These are phyloP conservation scores for Martes martes DNA, from an alignment of 2,113 vertebrate species.

Conservation along the genomic window DNA sequence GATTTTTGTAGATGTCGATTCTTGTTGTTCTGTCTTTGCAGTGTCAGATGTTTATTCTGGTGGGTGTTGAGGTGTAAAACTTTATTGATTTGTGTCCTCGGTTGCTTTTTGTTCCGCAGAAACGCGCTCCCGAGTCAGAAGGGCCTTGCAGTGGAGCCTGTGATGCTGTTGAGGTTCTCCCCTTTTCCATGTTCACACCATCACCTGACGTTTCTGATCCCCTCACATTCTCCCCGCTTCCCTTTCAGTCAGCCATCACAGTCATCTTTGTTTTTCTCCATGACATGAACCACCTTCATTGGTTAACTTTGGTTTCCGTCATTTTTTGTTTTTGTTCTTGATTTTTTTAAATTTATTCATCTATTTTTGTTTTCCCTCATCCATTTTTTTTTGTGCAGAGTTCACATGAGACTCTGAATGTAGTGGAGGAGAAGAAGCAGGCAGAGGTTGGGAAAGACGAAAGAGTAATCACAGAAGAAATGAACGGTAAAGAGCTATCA, in stretches of 20 bases:
- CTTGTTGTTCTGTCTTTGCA: conserved; percentile 59
- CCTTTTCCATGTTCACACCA: conserved; percentile 79
- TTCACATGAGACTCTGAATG: conserved; percentile 90
- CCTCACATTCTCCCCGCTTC: conserved; percentile 74
- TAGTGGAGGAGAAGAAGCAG: conserved; percentile 90
- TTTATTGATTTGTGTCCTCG: conserved; percentile 86
- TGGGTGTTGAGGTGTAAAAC: conserved; percentile 61
- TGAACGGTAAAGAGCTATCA: conserved; percentile 85
- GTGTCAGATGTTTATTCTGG: conserved; percentile 61
- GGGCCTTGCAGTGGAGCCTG: conserved; percentile 87
- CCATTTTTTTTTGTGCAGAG: conserved; percentile 86
- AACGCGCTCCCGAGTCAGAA: conserved; percentile 84
- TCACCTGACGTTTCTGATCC: conserved; percentile 72
- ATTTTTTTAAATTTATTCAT: conserved; percentile 81
- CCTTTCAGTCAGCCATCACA: conserved; percentile 82
- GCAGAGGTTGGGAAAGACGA: conserved; percentile 95
- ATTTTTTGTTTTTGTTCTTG: conserved; percentile 66
- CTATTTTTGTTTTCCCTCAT: conserved; percentile 80
- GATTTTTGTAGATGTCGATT: neutral
- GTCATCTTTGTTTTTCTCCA: conserved; percentile 80
- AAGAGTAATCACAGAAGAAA: conserved; percentile 89
- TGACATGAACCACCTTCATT: conserved; percentile 80
- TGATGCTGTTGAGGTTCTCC: conserved; percentile 93
- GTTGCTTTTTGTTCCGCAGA: conserved; percentile 93
- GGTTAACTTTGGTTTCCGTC: conserved; percentile 82